Percentiles rank a stretch among this genome's conserved stretches.
Evolutionary conservation across 2,888 invertebrate genomes (phyloP).

Genomic region (Leptopilina myrica): DNA sequence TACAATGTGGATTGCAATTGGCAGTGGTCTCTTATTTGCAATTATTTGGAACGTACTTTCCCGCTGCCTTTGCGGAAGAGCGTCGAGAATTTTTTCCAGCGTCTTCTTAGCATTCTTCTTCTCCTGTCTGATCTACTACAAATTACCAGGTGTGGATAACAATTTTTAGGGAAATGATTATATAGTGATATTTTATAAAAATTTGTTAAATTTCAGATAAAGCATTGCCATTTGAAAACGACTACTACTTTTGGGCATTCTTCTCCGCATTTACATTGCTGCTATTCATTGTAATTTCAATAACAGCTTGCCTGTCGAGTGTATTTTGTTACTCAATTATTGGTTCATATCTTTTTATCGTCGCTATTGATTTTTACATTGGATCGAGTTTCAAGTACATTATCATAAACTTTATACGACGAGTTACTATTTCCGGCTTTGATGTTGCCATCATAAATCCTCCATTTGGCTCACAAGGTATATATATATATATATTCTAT

Average conservation of each 20-base stretch:
- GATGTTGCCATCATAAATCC: slow-evolving; percentile 80
- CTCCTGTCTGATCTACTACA: neutral
- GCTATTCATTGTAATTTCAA: neutral
- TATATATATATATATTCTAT: slow-evolving; percentile 45
- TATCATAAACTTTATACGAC: slow-evolving; percentile 82
- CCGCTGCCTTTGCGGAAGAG: neutral
- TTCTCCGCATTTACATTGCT: neutral
- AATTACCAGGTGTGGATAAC: neutral
- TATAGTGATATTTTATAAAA: too few species aligned
- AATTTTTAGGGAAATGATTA: too few species aligned
- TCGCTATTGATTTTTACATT: slow-evolving; percentile 82
- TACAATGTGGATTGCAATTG: slow-evolving; percentile 9
- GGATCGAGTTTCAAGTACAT: slow-evolving; percentile 84
- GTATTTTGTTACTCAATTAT: slow-evolving; percentile 80
- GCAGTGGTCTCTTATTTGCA: neutral
- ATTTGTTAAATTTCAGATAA: neutral
- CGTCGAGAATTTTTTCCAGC: neutral
- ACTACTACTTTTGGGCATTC: neutral
- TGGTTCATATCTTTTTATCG: slow-evolving; percentile 81
- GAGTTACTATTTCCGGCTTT: slow-evolving; percentile 81
- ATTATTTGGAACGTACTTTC: neutral
- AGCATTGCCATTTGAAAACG: neutral
- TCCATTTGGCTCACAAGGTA: slow-evolving; percentile 81
- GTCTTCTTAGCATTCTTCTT: slow-evolving; percentile 3
- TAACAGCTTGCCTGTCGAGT: neutral